Evolutionary conservation across 2,888 invertebrate genomes (phyloP).

Genomic region (Lordiphosa andalusiaca): DNA sequence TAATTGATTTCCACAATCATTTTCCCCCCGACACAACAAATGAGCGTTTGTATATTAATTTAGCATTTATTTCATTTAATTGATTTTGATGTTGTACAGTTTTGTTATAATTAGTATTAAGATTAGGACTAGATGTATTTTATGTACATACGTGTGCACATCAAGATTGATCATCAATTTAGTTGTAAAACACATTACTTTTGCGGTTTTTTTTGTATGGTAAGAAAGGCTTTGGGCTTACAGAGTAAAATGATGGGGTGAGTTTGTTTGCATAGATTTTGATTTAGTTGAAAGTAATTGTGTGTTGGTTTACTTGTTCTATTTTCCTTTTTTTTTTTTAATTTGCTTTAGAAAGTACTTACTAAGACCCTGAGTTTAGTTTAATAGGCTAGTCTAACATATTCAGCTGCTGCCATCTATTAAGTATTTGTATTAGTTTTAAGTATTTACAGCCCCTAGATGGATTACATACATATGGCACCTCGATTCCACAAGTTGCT

Average conservation of each 20-base stretch:
- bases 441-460: slow-evolving; percentile 43
- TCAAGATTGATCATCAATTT: slow-evolving; percentile 55
- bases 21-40: no score
- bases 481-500: slow-evolving; percentile 43
- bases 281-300: slow-evolving; percentile 40
- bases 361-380: slow-evolving; percentile 65
- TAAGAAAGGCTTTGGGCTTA: no score
- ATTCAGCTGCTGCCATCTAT: slow-evolving; percentile 38
- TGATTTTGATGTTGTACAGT: slow-evolving; percentile 53
- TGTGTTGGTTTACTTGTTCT: slow-evolving; percentile 8
- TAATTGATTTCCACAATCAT: no score
- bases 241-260: not conserved
- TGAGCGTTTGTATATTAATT: slow-evolving; percentile 16
- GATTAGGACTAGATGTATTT: slow-evolving; percentile 69
- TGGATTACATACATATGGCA: slow-evolving; percentile 34
- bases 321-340: slow-evolving; percentile 43
- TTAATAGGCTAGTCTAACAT: slow-evolving; percentile 46
- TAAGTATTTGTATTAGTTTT: slow-evolving; percentile 11
- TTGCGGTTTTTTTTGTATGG: slow-evolving; percentile 16
- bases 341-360: slow-evolving; percentile 28
- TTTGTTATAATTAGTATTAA: slow-evolving; percentile 61
- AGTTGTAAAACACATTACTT: slow-evolving; percentile 49
- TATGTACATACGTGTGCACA: slow-evolving; percentile 32
- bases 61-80: slow-evolving; percentile 52
- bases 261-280: slow-evolving; percentile 37